Evolutionary conservation across 2,888 invertebrate genomes (phyloP), one percentile per base, ranked within the genome.

Genomic region (Noctua comes): DNA sequence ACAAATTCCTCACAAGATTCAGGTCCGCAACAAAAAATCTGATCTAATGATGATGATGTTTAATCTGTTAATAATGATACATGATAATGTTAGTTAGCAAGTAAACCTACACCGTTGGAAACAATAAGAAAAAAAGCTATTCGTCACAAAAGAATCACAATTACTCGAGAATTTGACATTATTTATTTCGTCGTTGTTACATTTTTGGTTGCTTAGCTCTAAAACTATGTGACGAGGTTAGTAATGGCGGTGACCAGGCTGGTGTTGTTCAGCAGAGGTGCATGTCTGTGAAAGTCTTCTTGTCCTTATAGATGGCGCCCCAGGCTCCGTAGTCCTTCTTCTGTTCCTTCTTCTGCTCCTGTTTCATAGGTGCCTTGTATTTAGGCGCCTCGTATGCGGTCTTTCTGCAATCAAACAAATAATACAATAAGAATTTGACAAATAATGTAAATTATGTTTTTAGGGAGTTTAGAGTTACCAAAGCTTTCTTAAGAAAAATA

Each of bases 241-340:
- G 87, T 86, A 83, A 90, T 88, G 88, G 88, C 85, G 90, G 87
- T 92, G 91, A 89, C 88, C 93, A 94, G 93, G 93, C 92, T 86
- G 88, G 76, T 88, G 87, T 78, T 82, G 84, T 90, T 96, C 94
- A 97, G 93, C 97, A 98, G 92, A 97, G 94, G 94, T 98, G 98
- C 97, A 98, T 97, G 89, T 97, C 97, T 82, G 97, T 95, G 93
- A 98, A 98, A 92, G 97, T 97, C 89, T 98, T 97, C 93, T 97
- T 98, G 96, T 98, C 98, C 96, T 98, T 98, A 95, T 97, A 98
- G 80, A 97, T 95, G 57, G 98, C 96, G 80, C 98, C 98, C 98
- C 98, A 98, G 74, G 98, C 97, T 77, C 98, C 98, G 92, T 97
- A 96, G 90, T 96, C 93, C 86, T 96, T 96, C 92, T 96, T 96